phyloP scores from a whole-genome alignment of 2,888 invertebrate genomes.

The Eupithecia vulgata region DNA sequence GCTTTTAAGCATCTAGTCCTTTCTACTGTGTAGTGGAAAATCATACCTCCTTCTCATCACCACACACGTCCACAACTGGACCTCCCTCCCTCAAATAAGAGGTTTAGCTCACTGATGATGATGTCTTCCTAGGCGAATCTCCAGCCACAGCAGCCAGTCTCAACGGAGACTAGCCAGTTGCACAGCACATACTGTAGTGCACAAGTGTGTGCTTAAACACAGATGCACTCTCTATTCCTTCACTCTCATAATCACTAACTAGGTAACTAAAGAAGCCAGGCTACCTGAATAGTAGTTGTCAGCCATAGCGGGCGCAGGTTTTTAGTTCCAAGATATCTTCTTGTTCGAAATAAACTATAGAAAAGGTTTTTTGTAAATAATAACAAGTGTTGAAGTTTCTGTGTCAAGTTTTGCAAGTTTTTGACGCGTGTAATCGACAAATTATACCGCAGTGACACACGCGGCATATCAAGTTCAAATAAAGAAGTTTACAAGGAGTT shows the following conservation, averaged over 20 bases:
- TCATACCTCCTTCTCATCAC: neutral
- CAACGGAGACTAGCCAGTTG: too few relatives aligned
- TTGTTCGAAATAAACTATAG: neutral
- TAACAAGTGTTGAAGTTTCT: conserved; percentile 4
- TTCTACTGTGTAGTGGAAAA: neutral
- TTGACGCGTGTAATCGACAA: neutral
- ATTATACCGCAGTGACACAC: neutral
- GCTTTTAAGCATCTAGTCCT: neutral
- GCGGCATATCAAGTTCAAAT: neutral
- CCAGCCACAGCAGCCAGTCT: too few relatives aligned
- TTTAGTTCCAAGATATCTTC: neutral
- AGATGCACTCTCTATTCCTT: too few relatives aligned
- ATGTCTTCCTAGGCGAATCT: too few relatives aligned
- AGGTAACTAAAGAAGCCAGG: neutral
- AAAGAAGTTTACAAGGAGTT: neutral
- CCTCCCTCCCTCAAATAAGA: too few relatives aligned
- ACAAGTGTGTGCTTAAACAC: too few relatives aligned
- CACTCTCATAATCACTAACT: neutral
- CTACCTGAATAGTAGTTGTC: neutral
- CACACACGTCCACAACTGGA: neutral
- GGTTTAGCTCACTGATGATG: too few relatives aligned
- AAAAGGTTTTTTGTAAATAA: conserved; percentile 3
- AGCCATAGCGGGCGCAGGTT: neutral
- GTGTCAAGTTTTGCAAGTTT: conserved; percentile 4
- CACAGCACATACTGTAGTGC: too few relatives aligned